Conservation (phyloP, 1,140 invertebrate genomes). For the Brachionus paranguensis region DNA sequence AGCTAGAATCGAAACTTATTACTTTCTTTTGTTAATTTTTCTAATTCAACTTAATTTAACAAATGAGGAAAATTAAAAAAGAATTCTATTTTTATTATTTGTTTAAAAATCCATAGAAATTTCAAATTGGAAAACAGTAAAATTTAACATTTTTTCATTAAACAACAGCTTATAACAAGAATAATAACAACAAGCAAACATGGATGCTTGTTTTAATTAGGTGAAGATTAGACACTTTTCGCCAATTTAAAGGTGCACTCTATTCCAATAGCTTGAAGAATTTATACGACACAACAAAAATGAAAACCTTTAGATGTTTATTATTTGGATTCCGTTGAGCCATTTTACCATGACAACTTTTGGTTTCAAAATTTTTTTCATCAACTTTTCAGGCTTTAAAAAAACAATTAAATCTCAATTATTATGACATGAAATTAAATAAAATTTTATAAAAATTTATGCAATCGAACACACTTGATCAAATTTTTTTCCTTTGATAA, state of each 20-base stretch:
- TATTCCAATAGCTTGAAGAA: not conserved
- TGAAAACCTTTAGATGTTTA: not conserved
- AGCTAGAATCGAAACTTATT: not conserved
- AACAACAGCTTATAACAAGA: not conserved
- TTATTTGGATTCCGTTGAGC: not conserved
- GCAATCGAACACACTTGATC: not conserved
- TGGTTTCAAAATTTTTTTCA: not conserved
- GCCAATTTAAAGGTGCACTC: not conserved
- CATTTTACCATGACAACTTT: conserved; percentile 38
- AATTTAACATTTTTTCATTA: not conserved
- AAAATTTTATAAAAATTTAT: not conserved
- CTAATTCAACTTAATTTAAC: not conserved
- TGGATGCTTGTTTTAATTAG: not conserved
- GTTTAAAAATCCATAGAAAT: conserved; percentile 9
- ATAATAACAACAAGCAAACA: not conserved
- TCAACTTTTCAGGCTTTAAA: not conserved
- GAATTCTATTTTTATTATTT: not conserved
- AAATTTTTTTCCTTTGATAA: not conserved
- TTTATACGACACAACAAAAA: not conserved
- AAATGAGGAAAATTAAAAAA: conserved; percentile 16
- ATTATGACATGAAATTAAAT: conserved; percentile 13
- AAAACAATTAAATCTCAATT: conserved; percentile 24
- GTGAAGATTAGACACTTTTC: not conserved
- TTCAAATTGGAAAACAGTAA: not conserved
- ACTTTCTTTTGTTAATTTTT: conserved; percentile 13